phyloP scores from a whole-genome alignment of 2,113 vertebrate species.

The Oreotrochilus melanogaster region DNA sequence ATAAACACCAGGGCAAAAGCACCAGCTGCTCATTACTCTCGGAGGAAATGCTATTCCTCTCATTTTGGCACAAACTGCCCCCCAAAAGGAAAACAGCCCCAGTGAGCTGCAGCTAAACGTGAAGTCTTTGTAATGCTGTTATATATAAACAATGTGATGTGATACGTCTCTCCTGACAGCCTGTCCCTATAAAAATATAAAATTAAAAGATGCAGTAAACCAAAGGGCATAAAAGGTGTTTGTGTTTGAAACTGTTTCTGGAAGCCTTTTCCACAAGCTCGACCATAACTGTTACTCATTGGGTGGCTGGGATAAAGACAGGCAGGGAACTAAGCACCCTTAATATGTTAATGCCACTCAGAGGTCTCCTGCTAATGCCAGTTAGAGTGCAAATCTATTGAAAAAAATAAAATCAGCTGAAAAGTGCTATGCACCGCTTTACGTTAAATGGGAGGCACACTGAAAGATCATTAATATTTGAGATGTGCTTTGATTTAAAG shows the following conservation, averaged over 20 bases:
- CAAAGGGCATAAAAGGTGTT: conserved; percentile 27
- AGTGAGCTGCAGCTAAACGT: conserved; percentile 61
- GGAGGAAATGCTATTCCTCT: conserved; percentile 72
- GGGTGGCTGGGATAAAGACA: conserved; percentile 31
- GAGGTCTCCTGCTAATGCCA: not conserved
- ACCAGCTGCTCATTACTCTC: conserved; percentile 80
- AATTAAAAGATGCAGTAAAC: conserved; percentile 43
- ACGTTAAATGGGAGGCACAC: conserved; percentile 24
- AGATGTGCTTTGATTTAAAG: conserved; percentile 68
- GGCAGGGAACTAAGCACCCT: conserved; percentile 11
- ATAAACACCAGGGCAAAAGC: conserved; percentile 76
- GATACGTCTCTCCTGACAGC: conserved; percentile 56
- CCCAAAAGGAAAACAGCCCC: conserved; percentile 70
- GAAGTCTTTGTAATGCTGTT: conserved; percentile 14
- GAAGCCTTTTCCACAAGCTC: conserved; percentile 30
- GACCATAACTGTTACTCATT: conserved; percentile 1
- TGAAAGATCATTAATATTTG: conserved; percentile 67
- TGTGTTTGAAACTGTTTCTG: conserved; percentile 42
- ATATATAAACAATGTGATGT: conserved; percentile 42
- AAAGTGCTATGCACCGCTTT: not conserved
- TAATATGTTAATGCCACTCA: conserved; percentile 7
- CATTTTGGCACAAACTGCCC: conserved; percentile 68
- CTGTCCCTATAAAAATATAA: conserved; percentile 58
- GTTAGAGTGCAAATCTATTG: not conserved
- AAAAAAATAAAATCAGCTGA: conserved; percentile 21